Percentiles rank a stretch among this genome's conserved stretches.
phyloP scores from a whole-genome alignment of 2,113 vertebrate species.

The Vicugna pacos region DNA sequence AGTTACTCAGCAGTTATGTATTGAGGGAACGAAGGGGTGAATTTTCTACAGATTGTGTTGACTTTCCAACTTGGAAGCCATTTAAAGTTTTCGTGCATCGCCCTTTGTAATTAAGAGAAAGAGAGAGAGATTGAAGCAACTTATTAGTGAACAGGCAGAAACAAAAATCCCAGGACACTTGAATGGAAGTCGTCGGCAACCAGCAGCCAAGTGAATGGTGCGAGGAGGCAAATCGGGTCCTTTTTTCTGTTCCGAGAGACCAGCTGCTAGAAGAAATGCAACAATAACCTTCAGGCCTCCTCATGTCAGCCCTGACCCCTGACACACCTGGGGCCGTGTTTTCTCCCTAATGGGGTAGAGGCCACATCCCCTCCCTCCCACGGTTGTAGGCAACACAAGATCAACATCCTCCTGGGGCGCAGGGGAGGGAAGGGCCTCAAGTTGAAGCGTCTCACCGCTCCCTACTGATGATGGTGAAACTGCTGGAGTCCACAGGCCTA shows the following conservation, averaged over 20 bases:
- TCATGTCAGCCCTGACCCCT: background rate
- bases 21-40: background rate
- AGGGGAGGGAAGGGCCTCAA: background rate
- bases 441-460: background rate
- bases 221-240: too few relatives aligned
- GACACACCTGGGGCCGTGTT: background rate
- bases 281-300: background rate
- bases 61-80: background rate
- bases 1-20: background rate
- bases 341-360: background rate
- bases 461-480: background rate
- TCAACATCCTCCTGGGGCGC: background rate
- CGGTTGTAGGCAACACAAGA: background rate
- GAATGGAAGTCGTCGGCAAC: constrained; percentile 1
- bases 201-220: background rate
- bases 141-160: background rate
- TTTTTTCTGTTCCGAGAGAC: background rate
- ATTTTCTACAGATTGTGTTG: background rate
- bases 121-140: background rate
- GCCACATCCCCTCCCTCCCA: background rate
- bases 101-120: background rate
- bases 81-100: background rate
- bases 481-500: background rate
- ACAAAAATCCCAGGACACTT: background rate
- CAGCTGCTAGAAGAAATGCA: background rate